Percentiles rank a stretch among this genome's conserved stretches.
phyloP scores from a whole-genome alignment of 2,888 invertebrate genomes.

The Sphaerophoria rueppellii region DNA sequence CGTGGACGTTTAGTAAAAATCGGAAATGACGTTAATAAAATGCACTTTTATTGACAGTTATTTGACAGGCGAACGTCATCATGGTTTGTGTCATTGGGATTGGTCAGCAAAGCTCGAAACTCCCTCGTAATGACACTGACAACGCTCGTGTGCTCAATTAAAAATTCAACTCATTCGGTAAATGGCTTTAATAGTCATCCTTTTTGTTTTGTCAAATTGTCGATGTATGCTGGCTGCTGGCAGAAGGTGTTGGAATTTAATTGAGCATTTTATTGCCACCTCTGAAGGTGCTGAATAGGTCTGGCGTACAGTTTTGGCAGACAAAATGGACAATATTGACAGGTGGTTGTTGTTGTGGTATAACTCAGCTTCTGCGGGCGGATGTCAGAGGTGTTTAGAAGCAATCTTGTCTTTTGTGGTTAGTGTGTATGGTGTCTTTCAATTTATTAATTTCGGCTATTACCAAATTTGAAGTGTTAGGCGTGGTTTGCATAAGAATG shows the following conservation, averaged over 20 bases:
- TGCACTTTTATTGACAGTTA: conserved; percentile 56
- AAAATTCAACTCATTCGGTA: conserved; percentile 65
- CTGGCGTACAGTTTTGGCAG: conserved; percentile 30
- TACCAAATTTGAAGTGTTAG: conserved; percentile 67
- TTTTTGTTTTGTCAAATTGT: conserved; percentile 8
- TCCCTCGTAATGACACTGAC: neutral
- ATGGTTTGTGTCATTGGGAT: conserved; percentile 51
- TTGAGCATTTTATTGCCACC: conserved; percentile 60
- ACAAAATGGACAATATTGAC: neutral
- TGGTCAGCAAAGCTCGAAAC: conserved; percentile 7
- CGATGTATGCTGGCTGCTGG: conserved; percentile 31
- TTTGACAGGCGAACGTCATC: conserved; percentile 67
- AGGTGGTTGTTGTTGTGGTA: neutral
- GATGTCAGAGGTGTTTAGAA: conserved; percentile 55
- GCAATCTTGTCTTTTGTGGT: neutral
- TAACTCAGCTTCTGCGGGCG: conserved; percentile 52
- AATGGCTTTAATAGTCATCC: conserved; percentile 58
- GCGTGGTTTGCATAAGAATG: conserved; percentile 71
- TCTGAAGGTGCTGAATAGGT: conserved; percentile 58
- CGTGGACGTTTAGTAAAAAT: neutral
- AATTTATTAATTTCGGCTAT: conserved; percentile 66
- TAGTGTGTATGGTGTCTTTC: conserved; percentile 22
- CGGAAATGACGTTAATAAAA: conserved; percentile 71
- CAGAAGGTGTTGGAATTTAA: conserved; percentile 65
- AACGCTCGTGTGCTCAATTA: conserved; percentile 40